Evolutionary conservation across 2,888 invertebrate species (phyloP), one percentile per base, ranked within the genome.

Genomic region (Zele albiditarsus): DNA sequence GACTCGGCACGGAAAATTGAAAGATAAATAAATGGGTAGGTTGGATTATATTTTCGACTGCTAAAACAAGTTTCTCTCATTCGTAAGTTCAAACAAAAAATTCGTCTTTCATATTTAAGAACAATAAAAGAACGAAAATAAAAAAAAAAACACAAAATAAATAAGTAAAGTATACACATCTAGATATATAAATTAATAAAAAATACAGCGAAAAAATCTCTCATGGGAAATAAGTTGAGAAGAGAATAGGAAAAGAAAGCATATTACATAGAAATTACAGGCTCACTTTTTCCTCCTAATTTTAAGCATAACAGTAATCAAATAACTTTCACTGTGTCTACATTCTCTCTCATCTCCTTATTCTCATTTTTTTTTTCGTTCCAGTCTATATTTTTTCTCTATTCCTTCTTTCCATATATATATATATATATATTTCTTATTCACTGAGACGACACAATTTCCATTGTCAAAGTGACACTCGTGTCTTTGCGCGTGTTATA

Each of bases 1-100:
- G 62, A 16, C n/a, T 60, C 42, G 27, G 42, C 60, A 49, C 67
- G 75, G 77, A 77, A 77, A 77, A 80, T 80, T 80, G 80, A 78
- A 80, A 79, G 76, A 80, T 79, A 79, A 79, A 80, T 80, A 77
- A 80, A 79, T 80, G 77, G 80, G 70, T 72, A 66, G 75, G 73
- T 72, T 77, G 73, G 67, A 77, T 80, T 79, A 78, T 79, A 72
- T 77, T 77, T 77, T 42, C 74, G 62, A 66, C 28, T n/a, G 53
- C 31, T 28, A n/a, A 16, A 57, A 16, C 25, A 27, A 31, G 31
- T 53, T 16, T 28, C 27, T 27, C 66, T 46, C 42, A 42, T 33
- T 42, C 23, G 23, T 14, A 42, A 8, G 25, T 60, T 53, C 20
- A 53, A 23, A 53, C 53, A n/a, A 23, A 20, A n/a, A 53, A 53